phyloP scores from a whole-genome alignment of 2,888 invertebrate genomes.

The Trichopria drosophilae region DNA sequence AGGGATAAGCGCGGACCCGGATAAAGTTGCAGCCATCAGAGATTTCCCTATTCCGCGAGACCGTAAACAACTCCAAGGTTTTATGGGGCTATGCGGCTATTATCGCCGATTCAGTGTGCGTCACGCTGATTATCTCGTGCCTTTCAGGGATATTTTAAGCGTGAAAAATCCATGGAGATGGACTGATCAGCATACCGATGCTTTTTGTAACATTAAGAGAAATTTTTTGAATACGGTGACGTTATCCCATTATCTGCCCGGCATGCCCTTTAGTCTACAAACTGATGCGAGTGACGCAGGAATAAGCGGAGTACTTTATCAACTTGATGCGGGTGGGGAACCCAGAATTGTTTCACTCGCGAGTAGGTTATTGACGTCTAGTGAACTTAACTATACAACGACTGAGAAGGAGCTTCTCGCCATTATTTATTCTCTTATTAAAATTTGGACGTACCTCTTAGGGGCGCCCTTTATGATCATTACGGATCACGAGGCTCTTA shows the following conservation, averaged over 20 bases:
- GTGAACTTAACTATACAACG: conserved; percentile 34
- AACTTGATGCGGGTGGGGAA: conserved; percentile 4
- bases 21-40: conserved; percentile 31
- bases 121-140: background rate
- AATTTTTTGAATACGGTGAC: conserved; percentile 7
- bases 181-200: background rate
- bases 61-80: conserved; percentile 35
- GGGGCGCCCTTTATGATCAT: conserved; percentile 1
- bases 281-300: conserved; percentile 23
- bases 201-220: conserved; percentile 4
- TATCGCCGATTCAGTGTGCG: too few relatives aligned
- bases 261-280: conserved; percentile 22
- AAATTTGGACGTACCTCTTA: conserved; percentile 3
- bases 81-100: too few relatives aligned
- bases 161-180: conserved; percentile 7
- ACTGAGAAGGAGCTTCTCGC: conserved; percentile 38
- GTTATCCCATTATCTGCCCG: conserved; percentile 6
- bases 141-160: conserved; percentile 9
- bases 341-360: conserved; percentile 31
- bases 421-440: background rate
- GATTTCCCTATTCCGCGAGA: conserved; percentile 34
- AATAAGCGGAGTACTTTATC: conserved; percentile 32
- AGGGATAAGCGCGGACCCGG: conserved; percentile 14
- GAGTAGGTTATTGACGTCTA: conserved; percentile 30
- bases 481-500: conserved; percentile 11